Conservation (phyloP, 2,888 invertebrate genomes). For the Pecten maximus region DNA sequence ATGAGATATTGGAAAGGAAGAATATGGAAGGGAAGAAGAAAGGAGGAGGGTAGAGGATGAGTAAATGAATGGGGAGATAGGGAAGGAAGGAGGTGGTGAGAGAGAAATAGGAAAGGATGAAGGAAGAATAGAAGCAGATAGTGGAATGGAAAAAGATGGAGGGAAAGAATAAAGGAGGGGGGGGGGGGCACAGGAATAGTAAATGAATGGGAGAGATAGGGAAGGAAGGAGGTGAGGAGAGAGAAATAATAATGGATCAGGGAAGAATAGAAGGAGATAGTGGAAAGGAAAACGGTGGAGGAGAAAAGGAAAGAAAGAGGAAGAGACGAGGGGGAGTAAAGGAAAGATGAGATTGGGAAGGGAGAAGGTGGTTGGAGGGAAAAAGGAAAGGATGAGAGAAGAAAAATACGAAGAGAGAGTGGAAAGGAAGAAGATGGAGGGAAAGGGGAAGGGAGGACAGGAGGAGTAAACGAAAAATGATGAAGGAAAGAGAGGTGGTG, state of each 20-base stretch:
- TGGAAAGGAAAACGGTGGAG: background rate
- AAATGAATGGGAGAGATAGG: too few relatives aligned
- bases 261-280: background rate
- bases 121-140: too few relatives aligned
- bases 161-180: background rate
- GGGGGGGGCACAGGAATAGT: background rate
- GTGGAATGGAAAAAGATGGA: background rate
- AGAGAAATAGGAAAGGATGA: background rate
- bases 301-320: background rate
- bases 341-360: background rate
- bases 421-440: background rate
- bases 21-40: background rate
- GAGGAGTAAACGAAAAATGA: background rate
- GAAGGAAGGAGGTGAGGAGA: background rate
- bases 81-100: background rate
- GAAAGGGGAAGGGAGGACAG: background rate
- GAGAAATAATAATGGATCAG: background rate
- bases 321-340: background rate
- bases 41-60: background rate
- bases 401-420: background rate
- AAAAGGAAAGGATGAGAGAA: background rate
- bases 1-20: background rate
- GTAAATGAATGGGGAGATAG: background rate
- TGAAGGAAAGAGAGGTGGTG: background rate
- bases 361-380: background rate